A percentile compares a stretch with the other conserved stretches of the same genome.
Evolutionary conservation across 2,797 vertebrate genomes (phyloP).

Genomic region (Protosalanx chinensis): DNA sequence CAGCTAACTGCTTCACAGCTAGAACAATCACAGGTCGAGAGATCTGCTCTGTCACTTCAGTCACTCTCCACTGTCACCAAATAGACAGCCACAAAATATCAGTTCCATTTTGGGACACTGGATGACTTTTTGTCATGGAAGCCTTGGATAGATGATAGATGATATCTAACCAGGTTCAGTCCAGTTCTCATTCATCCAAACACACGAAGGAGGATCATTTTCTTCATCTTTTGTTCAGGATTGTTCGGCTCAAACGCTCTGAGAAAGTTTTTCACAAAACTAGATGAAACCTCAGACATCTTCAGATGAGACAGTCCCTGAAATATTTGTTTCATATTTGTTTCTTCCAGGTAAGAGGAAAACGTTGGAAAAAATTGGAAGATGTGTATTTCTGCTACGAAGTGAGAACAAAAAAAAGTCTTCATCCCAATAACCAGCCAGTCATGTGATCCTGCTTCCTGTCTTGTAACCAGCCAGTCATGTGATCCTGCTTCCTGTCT

Average conservation of each 20-base stretch:
- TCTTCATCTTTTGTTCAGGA: not conserved
- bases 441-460: no score
- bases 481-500: no score
- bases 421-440: not conserved
- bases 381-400: not conserved
- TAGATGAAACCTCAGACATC: not conserved
- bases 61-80: slow-evolving; percentile 20
- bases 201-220: not conserved
- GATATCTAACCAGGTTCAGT: not conserved
- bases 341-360: not conserved
- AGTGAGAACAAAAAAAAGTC: not conserved
- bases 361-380: not conserved
- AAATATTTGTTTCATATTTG: not conserved
- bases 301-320: not conserved
- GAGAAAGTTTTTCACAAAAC: not conserved
- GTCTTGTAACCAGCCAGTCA: no score
- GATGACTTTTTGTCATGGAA: slow-evolving; percentile 1
- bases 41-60: slow-evolving; percentile 33
- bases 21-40: slow-evolving; percentile 61
- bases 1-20: slow-evolving; percentile 42
- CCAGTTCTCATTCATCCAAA: not conserved
- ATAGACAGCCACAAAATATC: slow-evolving; percentile 12
- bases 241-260: not conserved
- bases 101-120: slow-evolving; percentile 5
- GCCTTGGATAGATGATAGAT: slow-evolving; percentile 7